Evolutionary conservation across 23 tunicate species (phyloP).

Genomic region (Pegea sp.): DNA sequence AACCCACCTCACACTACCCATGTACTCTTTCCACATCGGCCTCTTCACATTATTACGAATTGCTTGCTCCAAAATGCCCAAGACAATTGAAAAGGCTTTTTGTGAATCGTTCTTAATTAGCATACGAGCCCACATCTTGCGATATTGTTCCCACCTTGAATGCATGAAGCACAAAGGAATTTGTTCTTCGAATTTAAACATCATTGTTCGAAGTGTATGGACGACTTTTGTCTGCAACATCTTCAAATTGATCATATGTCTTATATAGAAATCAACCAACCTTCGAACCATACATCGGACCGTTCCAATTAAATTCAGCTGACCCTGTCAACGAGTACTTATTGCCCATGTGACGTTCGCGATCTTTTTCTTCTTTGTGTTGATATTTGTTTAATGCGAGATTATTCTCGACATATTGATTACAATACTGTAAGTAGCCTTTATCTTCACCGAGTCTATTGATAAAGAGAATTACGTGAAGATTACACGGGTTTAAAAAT

Average conservation of each 20-base stretch:
- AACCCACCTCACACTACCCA: constrained; percentile 43
- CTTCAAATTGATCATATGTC: neutral
- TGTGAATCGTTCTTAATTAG: constrained; percentile 36
- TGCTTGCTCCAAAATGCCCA: constrained; percentile 89
- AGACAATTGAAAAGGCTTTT: constrained; percentile 52
- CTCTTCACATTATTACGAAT: constrained; percentile 43
- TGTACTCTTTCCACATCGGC: constrained; percentile 39
- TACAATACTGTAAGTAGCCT: constrained; percentile 43
- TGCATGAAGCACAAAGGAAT: constrained; percentile 93
- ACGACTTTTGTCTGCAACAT: constrained; percentile 29
- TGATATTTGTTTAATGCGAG: constrained; percentile 75
- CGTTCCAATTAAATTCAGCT: constrained; percentile 60
- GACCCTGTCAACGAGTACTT: constrained; percentile 42
- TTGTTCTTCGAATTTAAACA: constrained; percentile 59
- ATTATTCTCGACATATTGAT: constrained; percentile 41
- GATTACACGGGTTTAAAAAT: neutral
- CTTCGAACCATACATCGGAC: constrained; percentile 24
- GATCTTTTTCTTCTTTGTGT: constrained; percentile 82
- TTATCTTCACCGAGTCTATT: constrained; percentile 78
- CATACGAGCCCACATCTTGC: constrained; percentile 83
- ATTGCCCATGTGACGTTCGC: constrained; percentile 60
- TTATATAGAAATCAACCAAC: constrained; percentile 2
- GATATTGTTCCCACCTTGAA: constrained; percentile 55
- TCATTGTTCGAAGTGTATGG: constrained; percentile 33
- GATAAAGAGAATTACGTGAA: no score